Base-by-base conservation (phyloP, 2,113 vertebrate genomes). In the Girardinichthys multiradiatus region DNA sequence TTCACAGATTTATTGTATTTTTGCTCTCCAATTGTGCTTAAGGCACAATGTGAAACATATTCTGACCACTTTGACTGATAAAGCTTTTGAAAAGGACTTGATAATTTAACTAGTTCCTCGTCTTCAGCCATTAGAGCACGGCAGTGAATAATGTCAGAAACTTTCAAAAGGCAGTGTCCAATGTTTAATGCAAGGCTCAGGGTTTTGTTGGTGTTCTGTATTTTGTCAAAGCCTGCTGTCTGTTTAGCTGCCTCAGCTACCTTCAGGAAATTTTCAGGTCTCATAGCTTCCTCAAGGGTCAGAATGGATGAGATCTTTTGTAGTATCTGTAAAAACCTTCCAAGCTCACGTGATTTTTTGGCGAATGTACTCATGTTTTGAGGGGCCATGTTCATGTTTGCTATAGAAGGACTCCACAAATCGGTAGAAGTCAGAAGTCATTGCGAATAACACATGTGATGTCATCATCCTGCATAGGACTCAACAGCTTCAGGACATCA, bases 141-240 rank as follows among this genome's bases (percentile, higher is more conserved):
- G 48, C 48, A 51, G 48, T 57, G 54, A 57, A 57, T 26, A 6
- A 57, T 27, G 54, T 57, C 54, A 57, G 24, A 26, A 4, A 57
- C 54, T 13, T 57, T 57, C 26, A 57, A 57, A 5, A 57, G n/a
- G n/a, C 24, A 57, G n/a, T 57, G 54, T 57, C 54, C 54, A 57
- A 57, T 57, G n/a, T 57, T 57, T 57, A 57, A 57, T 57, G 54
- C 54, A 57, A 57, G 54, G 15, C 54, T 57, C 26, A n/a, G 54
- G 26, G 54, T 57, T 57, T 57, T 57, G 54, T 57, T 26, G n/a
- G 6, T 26, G 54, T 57, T n/a, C n/a, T 57, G n/a, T 10, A 8
- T 26, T n/a, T 57, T 26, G n/a, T 57, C 54, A 26, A 57, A 57
- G 48, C 48, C 48, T 51, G 48, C 48, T 51, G 48, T 51, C 17